A percentile compares a stretch with the other conserved stretches of the same genome.
Evolutionary conservation across 2,113 vertebrate species (phyloP).

Genomic region (Athene noctua): DNA sequence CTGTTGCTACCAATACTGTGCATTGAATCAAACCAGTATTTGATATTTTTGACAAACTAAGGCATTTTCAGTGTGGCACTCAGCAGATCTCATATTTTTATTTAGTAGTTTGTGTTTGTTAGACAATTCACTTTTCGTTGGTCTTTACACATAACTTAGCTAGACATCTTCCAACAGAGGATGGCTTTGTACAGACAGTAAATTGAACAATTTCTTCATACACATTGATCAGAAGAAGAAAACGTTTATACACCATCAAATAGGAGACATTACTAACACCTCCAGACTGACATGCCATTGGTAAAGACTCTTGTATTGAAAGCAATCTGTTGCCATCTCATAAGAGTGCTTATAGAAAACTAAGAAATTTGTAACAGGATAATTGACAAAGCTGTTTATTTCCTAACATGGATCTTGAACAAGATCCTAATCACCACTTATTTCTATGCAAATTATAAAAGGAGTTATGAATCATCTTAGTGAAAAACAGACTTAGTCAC

Average conservation of each 20-base stretch:
- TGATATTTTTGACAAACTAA: not conserved
- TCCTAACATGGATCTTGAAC: not conserved
- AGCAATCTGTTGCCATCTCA: not conserved
- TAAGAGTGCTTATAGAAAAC: not conserved
- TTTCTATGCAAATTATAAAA: slow-evolving; percentile 18
- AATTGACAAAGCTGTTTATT: slow-evolving; percentile 19
- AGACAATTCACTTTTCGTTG: not conserved
- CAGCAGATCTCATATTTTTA: not conserved
- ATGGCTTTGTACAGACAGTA: not conserved
- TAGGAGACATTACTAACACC: not conserved
- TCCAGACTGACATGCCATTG: not conserved
- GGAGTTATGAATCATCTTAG: slow-evolving; percentile 13
- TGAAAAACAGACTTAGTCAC: slow-evolving; percentile 37
- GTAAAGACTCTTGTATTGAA: not conserved
- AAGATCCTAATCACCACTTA: not conserved
- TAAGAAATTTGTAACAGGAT: not conserved
- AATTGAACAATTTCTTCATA: not conserved
- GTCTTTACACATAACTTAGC: not conserved
- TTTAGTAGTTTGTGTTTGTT: not conserved
- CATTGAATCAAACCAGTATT: not conserved
- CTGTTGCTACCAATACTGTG: not conserved
- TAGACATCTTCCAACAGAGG: not conserved
- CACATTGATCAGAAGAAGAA: not conserved
- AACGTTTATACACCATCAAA: not conserved
- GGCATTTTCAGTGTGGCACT: not conserved